Conservation (phyloP, 92 coral and sea anemone genomes). For the Epizoanthus ramosus region DNA sequence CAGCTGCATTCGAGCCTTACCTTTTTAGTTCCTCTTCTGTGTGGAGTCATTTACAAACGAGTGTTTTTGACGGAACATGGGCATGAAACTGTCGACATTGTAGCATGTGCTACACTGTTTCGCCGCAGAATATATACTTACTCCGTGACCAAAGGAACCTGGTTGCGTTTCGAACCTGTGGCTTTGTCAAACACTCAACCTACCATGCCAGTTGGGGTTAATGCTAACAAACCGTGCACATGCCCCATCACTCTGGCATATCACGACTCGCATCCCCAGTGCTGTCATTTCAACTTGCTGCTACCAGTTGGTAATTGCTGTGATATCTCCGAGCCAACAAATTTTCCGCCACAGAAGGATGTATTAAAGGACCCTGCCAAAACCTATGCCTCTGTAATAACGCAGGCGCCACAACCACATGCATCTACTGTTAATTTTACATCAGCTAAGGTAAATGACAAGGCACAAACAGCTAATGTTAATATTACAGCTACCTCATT, state of each 20-base stretch:
- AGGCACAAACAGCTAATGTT: neutral
- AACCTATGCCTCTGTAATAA: constrained; percentile 27
- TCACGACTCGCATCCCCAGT: constrained; percentile 16
- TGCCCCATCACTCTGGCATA: constrained; percentile 63
- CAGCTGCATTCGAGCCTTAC: constrained; percentile 38
- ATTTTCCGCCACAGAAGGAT: constrained; percentile 25
- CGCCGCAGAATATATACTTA: constrained; percentile 48
- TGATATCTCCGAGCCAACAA: constrained; percentile 47
- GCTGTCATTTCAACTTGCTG: constrained; percentile 1
- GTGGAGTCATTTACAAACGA: constrained; percentile 46
- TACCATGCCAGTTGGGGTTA: neutral
- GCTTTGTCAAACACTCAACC: neutral
- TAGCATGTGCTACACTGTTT: constrained; percentile 68
- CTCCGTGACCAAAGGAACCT: constrained; percentile 38
- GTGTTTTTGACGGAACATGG: constrained; percentile 57
- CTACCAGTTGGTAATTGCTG: constrained; percentile 41
- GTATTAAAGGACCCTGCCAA: constrained; percentile 38
- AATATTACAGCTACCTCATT: neutral
- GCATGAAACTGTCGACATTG: constrained; percentile 73
- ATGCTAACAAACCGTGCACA: constrained; percentile 40
- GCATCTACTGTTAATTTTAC: constrained; percentile 25
- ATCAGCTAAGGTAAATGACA: neutral
- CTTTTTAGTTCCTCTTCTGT: constrained; percentile 36
- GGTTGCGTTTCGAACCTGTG: constrained; percentile 58
- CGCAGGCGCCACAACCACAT: neutral